Percentiles rank a stretch among this genome's conserved stretches.
Conservation (phyloP, 2,888 invertebrate genomes). For the Ecliptopera silaceata region DNA sequence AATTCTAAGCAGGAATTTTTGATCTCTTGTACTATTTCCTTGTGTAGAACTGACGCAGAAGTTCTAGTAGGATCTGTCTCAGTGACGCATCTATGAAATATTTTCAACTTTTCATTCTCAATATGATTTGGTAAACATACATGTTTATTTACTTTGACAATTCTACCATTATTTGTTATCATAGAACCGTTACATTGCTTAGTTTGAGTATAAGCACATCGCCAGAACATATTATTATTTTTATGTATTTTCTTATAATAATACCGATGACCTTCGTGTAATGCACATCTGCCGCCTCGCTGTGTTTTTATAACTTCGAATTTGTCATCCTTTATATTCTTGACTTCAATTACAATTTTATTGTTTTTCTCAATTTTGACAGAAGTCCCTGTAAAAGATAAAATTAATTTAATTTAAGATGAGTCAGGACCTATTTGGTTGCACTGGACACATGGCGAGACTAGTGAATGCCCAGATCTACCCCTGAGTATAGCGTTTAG, state of each 20-base stretch:
- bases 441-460: no score
- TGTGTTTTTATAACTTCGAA: not conserved
- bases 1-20: conserved; percentile 2
- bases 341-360: not conserved
- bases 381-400: not conserved
- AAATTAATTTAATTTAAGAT: not conserved
- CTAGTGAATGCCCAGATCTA: no score
- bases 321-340: not conserved
- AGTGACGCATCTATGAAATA: not conserved
- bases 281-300: not conserved
- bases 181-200: conserved; percentile 2
- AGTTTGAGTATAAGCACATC: not conserved
- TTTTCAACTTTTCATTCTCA: conserved; percentile 4
- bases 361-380: not conserved
- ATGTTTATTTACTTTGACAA: not conserved
- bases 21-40: conserved; percentile 2
- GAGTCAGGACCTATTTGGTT: no score
- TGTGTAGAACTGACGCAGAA: not conserved
- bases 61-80: not conserved
- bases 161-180: not conserved
- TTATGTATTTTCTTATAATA: not conserved
- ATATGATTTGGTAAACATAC: conserved; percentile 1
- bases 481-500: no score
- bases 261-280: conserved; percentile 4
- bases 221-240: not conserved